Base-by-base conservation (phyloP, 2,113 vertebrate genomes). In the Leiothrix lutea region DNA sequence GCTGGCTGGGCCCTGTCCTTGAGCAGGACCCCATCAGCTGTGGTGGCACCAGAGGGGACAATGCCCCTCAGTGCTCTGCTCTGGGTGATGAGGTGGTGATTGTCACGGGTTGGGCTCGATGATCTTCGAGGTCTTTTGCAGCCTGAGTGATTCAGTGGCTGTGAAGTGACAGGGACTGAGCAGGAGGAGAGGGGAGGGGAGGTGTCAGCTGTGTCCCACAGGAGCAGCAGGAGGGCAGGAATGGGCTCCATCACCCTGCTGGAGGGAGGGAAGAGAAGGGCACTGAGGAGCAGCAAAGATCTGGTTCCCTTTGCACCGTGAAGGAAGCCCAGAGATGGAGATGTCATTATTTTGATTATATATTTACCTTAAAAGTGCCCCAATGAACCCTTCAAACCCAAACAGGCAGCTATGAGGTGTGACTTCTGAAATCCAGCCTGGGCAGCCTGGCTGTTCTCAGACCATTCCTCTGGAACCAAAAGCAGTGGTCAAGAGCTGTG, bases 301-400 rank as follows among this genome's bases (percentile, higher is more conserved):
- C 50, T 22, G 31, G 11, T 20, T 66, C 42, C 38, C 47, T 28
- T 14, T 47, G 77, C 45, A 7, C 8, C 1, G 0, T 3, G 31
- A 54, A 23, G 11, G 9, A 58, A 88, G 58, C 48, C 70, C 38
- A 51, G 65, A 50, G 75, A 14, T 0, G 3, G 58, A 54, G 33
- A 48, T 65, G 62, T 66, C 61, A 36, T 80, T 65, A 33, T 82
- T 94, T 75, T 77, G 79, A 50, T 94, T 62, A 33, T 84, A 10
- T 80, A 36, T 94, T 83, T 92, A 36, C 57, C 69, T 66, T 35
- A 54, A 66, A 21, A 14, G 72, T 20, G 83, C 86, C 82, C 65
- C 17, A 2, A 57, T 83, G 93, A 71, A 48, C 51, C 33, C 45
- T 61, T 28, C 31, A 17, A 70, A 36, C 66, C 48, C 73, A 36